phyloP scores from a whole-genome alignment of 2,797 vertebrate species.

The Lerista edwardsae region DNA sequence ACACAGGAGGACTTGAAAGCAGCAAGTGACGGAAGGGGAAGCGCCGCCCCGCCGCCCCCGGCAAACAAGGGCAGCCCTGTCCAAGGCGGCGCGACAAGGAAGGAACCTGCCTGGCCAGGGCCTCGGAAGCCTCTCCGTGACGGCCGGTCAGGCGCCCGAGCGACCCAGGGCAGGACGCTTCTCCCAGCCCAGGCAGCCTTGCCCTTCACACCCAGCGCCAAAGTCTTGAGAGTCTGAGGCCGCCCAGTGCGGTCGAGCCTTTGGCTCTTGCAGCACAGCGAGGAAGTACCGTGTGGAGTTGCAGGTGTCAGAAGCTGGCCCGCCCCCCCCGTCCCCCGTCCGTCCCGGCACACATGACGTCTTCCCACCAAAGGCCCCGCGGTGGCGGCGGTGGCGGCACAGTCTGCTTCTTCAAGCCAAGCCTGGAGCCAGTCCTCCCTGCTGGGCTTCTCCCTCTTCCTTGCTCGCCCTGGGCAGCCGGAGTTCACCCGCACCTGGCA shows the following conservation, averaged over 20 bases:
- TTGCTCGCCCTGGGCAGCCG: constrained; percentile 53
- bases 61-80: constrained; percentile 66
- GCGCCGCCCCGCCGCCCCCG: constrained; percentile 64
- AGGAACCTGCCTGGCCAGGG: constrained; percentile 60
- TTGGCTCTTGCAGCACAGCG: constrained; percentile 20
- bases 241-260: constrained; percentile 46
- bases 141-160: constrained; percentile 24
- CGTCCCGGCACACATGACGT: constrained; percentile 34
- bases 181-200: constrained; percentile 47
- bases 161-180: constrained; percentile 51
- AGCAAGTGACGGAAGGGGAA: constrained; percentile 56
- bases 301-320: constrained; percentile 48
- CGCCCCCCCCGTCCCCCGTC: constrained; percentile 24
- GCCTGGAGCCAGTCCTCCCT: constrained; percentile 37
- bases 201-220: constrained; percentile 49
- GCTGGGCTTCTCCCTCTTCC: constrained; percentile 29
- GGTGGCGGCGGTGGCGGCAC: too few species aligned
- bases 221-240: constrained; percentile 26
- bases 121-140: constrained; percentile 40
- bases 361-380: constrained; percentile 41
- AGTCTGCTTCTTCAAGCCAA: constrained; percentile 31
- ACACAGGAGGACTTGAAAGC: constrained; percentile 57
- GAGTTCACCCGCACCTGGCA: constrained; percentile 37
- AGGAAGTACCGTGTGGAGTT: constrained; percentile 43
- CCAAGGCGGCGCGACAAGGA: constrained; percentile 51